Evolutionary conservation across 2,888 invertebrate species (phyloP).

Genomic region (Ormyrus thymus): DNA sequence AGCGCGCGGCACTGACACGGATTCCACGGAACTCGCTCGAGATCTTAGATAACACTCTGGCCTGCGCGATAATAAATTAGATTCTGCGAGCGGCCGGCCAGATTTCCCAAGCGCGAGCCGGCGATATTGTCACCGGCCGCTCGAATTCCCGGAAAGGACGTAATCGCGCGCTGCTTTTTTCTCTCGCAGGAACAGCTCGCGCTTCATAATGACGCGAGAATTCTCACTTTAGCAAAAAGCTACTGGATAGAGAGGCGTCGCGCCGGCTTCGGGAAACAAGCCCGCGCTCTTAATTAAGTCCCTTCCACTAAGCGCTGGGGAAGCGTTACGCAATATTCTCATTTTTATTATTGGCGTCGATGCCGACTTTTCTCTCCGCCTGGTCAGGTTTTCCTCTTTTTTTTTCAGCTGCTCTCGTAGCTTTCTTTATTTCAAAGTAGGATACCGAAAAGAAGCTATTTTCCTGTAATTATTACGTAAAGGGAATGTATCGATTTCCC

Average conservation of each 20-base stretch:
- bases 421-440: too few species aligned
- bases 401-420: too few species aligned
- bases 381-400: too few species aligned
- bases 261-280: slow-evolving; percentile 32
- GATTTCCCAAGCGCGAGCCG: slow-evolving; percentile 36
- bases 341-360: slow-evolving; percentile 1
- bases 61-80: slow-evolving; percentile 40
- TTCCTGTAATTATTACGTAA: too few species aligned
- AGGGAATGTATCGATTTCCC: too few species aligned
- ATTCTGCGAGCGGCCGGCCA: slow-evolving; percentile 16
- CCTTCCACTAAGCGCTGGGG: slow-evolving; percentile 1
- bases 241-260: neutral
- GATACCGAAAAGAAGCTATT: too few species aligned
- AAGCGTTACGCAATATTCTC: slow-evolving; percentile 28
- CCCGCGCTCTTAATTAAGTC: slow-evolving; percentile 40
- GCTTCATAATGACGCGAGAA: slow-evolving; percentile 38
- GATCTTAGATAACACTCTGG: slow-evolving; percentile 35
- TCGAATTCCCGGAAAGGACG: slow-evolving; percentile 39
- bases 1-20: slow-evolving; percentile 18
- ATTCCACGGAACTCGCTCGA: slow-evolving; percentile 16
- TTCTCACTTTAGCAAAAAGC: slow-evolving; percentile 42
- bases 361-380: too few species aligned
- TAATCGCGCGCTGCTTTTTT: slow-evolving; percentile 27
- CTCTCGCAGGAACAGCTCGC: neutral
- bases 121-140: slow-evolving; percentile 29